Evolutionary conservation across 1,140 invertebrate species (phyloP).

Genomic region (Conus ventricosus): DNA sequence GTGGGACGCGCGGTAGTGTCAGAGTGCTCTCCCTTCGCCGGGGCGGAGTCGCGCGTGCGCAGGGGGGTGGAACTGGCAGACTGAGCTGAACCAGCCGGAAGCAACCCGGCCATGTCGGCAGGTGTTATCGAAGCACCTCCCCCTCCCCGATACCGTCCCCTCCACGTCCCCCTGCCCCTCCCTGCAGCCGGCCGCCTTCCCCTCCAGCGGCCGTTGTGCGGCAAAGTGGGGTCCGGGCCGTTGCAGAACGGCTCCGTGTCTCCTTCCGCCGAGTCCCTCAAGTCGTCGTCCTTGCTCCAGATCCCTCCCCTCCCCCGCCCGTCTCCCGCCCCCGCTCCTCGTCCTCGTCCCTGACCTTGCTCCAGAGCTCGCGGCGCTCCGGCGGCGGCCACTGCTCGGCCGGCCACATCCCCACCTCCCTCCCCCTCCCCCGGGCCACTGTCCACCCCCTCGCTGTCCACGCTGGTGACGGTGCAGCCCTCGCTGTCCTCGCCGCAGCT

Average conservation of each 20-base stretch:
- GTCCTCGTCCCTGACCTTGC: constrained; percentile 5
- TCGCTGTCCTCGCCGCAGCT: neutral
- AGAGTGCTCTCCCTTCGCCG: too few species aligned
- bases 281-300: neutral
- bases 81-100: too few species aligned
- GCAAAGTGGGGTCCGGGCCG: neutral
- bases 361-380: neutral
- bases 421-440: neutral
- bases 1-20: too few species aligned
- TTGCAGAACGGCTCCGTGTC: neutral
- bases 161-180: neutral
- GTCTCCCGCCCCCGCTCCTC: neutral
- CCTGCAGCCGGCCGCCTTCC: neutral
- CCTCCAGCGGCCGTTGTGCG: neutral
- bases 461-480: neutral
- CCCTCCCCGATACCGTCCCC: neutral
- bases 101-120: neutral
- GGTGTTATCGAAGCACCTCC: constrained; percentile 13
- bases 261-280: constrained; percentile 7
- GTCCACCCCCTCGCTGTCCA: neutral
- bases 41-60: too few species aligned
- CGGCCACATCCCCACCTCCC: constrained; percentile 11
- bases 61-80: too few species aligned
- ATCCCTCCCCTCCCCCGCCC: neutral
- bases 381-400: neutral